phyloP scores from a whole-genome alignment of 2,888 invertebrate species.

The Dryadula phaetusa region DNA sequence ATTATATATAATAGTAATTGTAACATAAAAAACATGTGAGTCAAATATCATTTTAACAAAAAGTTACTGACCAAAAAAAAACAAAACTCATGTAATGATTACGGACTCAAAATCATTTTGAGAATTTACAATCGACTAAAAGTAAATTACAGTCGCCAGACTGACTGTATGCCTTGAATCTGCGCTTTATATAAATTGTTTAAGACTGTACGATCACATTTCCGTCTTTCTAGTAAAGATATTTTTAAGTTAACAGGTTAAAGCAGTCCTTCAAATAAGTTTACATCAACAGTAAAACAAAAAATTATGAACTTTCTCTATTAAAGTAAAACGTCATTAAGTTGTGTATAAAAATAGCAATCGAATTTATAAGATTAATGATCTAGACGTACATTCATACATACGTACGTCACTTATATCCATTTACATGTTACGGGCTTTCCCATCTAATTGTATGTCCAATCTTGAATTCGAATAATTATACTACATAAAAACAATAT shows the following conservation, averaged over 20 bases:
- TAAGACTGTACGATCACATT: background rate
- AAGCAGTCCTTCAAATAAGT: background rate
- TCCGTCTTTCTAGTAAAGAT: conserved; percentile 6
- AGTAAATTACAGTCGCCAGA: background rate
- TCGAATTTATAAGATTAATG: background rate
- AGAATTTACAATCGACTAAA: no score
- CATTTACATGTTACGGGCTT: background rate
- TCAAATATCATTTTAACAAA: no score
- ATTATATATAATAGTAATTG: no score
- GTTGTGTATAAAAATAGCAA: background rate
- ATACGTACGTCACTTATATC: background rate
- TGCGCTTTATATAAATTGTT: background rate
- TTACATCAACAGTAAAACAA: background rate
- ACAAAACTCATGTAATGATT: no score
- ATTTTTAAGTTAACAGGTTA: background rate
- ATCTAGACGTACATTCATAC: background rate
- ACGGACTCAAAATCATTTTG: no score
- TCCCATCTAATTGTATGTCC: background rate
- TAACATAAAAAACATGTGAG: no score
- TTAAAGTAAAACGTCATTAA: background rate
- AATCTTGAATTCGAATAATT: background rate
- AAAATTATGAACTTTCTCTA: background rate
- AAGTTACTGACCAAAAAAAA: no score
- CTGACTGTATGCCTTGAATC: background rate
- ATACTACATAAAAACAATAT: background rate